These are phyloP conservation scores for Pachydiplax longipennis DNA, from an alignment of 2,888 invertebrate species.

Conservation along the genomic window DNA sequence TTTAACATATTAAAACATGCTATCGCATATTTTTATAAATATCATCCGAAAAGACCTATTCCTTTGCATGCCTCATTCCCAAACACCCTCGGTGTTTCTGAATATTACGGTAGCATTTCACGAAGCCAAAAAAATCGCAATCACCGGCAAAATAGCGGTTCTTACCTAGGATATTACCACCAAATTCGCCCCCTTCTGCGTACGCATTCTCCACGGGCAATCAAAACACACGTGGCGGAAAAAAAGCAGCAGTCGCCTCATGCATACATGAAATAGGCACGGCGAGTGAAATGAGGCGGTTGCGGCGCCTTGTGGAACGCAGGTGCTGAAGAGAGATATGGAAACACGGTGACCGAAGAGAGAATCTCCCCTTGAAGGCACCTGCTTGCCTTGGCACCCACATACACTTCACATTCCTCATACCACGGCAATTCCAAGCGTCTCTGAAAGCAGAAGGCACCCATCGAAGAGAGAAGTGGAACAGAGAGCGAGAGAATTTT, in stretches of 20 bases:
- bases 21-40: no score
- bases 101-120: no score
- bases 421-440: not conserved
- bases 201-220: not conserved
- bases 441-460: not conserved
- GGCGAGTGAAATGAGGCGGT: not conserved
- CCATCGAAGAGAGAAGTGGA: not conserved
- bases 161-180: not conserved
- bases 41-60: no score
- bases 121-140: no score
- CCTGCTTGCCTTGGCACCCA: not conserved
- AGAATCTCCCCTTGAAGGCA: not conserved
- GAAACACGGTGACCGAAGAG: not conserved
- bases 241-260: not conserved
- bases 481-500: no score
- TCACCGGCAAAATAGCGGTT: not conserved
- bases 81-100: no score
- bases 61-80: no score
- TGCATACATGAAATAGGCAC: not conserved
- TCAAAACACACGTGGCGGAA: not conserved
- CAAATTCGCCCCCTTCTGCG: not conserved
- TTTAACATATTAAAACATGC: no score
- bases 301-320: not conserved
- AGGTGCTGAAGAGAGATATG: not conserved
- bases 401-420: not conserved